These are phyloP conservation scores for Pseudococcus longispinus DNA, from an alignment of 2,888 invertebrate species.

Conservation along the genomic window DNA sequence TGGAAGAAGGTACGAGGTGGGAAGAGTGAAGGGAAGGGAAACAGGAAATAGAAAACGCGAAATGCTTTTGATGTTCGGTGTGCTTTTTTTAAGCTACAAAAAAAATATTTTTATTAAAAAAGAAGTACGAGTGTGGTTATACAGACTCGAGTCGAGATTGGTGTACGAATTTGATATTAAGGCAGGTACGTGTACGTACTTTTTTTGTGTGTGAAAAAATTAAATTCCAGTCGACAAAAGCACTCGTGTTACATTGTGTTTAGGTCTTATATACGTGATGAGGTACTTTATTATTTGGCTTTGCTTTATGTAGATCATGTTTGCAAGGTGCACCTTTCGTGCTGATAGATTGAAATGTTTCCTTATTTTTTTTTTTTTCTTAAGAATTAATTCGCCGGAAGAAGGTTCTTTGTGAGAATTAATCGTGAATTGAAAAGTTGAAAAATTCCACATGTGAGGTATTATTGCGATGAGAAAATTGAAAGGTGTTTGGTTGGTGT, in stretches of 20 bases:
- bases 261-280: not conserved
- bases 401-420: not conserved
- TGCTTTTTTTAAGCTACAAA: not conserved
- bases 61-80: conserved; percentile 12
- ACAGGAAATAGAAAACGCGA: conserved; percentile 24
- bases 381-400: not conserved
- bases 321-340: not conserved
- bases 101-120: not conserved
- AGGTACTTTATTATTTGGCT: not conserved
- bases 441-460: not conserved
- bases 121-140: not conserved
- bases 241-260: not conserved
- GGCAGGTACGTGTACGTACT: not conserved
- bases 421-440: not conserved
- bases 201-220: not conserved
- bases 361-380: not conserved
- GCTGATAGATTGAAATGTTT: not conserved
- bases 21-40: not conserved
- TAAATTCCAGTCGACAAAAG: not conserved
- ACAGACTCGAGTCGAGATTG: not conserved
- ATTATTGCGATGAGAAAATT: not conserved
- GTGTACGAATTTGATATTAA: not conserved
- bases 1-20: not conserved
- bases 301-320: not conserved
- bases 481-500: not conserved